Conservation (phyloP, 2,888 invertebrate species). For the Ichneumon xanthorius region DNA sequence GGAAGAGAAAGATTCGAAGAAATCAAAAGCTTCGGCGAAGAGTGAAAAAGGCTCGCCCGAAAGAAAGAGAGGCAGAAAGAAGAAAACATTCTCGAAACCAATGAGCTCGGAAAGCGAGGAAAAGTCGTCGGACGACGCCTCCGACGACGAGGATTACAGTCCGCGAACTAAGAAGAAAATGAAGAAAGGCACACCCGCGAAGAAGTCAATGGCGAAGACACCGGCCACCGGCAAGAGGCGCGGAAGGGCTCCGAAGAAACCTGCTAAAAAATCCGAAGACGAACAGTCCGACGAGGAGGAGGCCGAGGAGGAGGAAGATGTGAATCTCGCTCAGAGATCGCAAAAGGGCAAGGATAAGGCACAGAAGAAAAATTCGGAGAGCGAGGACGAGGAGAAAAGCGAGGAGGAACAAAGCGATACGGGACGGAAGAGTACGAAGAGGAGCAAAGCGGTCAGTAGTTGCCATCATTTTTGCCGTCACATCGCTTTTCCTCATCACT, state of each 20-base stretch:
- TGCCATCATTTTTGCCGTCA: not conserved
- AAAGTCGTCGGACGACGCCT: constrained; percentile 76
- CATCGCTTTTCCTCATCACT: not conserved
- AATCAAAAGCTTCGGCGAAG: constrained; percentile 40
- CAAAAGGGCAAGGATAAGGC: constrained; percentile 67
- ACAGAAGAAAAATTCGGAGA: constrained; percentile 66
- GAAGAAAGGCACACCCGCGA: constrained; percentile 70
- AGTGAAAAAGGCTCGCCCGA: constrained; percentile 54
- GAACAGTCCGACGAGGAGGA: constrained; percentile 70
- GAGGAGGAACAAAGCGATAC: constrained; percentile 53
- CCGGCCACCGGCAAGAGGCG: constrained; percentile 69
- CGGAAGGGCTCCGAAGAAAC: constrained; percentile 69
- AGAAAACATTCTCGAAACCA: constrained; percentile 71
- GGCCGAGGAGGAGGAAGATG: constrained; percentile 68
- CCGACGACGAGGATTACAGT: constrained; percentile 81
- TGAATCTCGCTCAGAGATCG: constrained; percentile 59
- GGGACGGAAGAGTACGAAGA: constrained; percentile 64
- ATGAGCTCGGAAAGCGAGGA: constrained; percentile 76
- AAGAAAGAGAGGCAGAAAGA: constrained; percentile 66
- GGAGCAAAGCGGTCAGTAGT: constrained; percentile 70
- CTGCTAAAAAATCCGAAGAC: constrained; percentile 64
- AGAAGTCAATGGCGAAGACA: constrained; percentile 70
- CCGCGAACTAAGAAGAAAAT: constrained; percentile 77
- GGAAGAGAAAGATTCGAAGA: constrained; percentile 64
- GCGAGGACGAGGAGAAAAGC: constrained; percentile 61